These are phyloP conservation scores for Phocoena sinus DNA, from an alignment of 2,113 vertebrate genomes.

Conservation along the genomic window DNA sequence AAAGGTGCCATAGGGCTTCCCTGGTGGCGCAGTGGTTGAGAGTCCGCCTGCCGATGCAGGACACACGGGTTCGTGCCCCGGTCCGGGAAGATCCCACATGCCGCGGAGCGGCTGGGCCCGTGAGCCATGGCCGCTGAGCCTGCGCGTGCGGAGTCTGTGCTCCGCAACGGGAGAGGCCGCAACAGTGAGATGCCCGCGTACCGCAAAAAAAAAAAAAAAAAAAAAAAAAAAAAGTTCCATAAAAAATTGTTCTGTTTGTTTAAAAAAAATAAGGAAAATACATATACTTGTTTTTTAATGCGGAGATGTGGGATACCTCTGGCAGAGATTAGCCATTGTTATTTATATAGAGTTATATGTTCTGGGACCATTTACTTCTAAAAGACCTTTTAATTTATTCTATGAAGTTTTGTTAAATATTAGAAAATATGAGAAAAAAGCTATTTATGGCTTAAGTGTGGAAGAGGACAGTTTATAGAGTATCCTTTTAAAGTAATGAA, in stretches of 20 bases:
- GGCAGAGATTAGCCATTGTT: not conserved
- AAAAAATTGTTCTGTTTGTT: not conserved
- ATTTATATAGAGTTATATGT: not conserved
- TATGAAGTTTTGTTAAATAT: not conserved
- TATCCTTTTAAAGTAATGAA: not conserved
- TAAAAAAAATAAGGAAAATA: not conserved
- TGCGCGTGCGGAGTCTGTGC: too few species aligned
- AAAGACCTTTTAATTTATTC: not conserved
- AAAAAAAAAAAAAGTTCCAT: not conserved
- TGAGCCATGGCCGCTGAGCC: too few species aligned
- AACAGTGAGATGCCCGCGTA: fast-evolving
- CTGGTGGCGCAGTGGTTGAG: too few species aligned
- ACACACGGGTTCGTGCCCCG: too few species aligned
- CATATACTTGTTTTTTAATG: not conserved
- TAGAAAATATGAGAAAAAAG: not conserved
- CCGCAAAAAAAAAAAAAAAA: too few species aligned
- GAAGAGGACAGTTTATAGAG: too few species aligned
- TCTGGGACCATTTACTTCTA: not conserved
- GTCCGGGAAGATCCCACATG: too few species aligned
- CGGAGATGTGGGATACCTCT: not conserved
- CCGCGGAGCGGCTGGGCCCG: too few species aligned
- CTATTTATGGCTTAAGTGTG: not conserved
- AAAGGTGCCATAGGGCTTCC: not conserved
- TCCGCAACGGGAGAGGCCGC: too few species aligned
- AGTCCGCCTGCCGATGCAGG: too few species aligned